Percentiles rank a stretch among this genome's conserved stretches.
phyloP scores from a whole-genome alignment of 2,113 vertebrate genomes.

The Cacatua alba region DNA sequence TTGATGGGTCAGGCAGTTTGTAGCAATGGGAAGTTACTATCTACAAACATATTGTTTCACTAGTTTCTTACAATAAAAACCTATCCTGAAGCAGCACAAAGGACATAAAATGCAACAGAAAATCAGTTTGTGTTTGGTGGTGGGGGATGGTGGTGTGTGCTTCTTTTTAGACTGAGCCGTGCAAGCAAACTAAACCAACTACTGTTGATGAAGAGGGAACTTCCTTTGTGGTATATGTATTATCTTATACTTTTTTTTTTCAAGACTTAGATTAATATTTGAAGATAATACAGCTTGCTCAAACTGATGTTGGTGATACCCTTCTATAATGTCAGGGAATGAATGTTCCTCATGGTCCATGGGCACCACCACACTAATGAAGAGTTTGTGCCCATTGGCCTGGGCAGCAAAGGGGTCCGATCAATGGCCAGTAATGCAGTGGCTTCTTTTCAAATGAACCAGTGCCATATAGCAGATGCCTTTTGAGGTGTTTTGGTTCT shows the following conservation, averaged over 20 bases:
- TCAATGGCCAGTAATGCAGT: background rate
- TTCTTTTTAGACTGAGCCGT: too few species aligned
- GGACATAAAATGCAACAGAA: background rate
- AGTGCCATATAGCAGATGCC: background rate
- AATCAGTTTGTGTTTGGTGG: background rate
- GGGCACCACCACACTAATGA: background rate
- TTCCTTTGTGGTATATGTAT: background rate
- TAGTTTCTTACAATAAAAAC: background rate
- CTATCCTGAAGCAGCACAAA: background rate
- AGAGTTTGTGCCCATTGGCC: background rate
- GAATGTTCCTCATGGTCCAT: background rate
- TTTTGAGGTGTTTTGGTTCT: background rate
- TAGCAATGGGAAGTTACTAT: background rate
- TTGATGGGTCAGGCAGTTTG: background rate
- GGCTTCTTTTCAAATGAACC: background rate
- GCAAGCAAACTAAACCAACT: background rate
- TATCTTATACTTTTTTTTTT: background rate
- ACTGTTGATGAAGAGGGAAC: background rate
- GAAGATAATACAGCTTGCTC: background rate
- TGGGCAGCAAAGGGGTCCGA: background rate
- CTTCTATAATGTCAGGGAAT: background rate
- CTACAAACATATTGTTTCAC: background rate
- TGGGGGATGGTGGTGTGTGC: background rate
- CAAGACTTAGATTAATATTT: background rate
- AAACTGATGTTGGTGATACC: background rate